These are phyloP conservation scores for Gymnothorax reevesii DNA, from an alignment of 2,797 vertebrate genomes.

Conservation along the genomic window DNA sequence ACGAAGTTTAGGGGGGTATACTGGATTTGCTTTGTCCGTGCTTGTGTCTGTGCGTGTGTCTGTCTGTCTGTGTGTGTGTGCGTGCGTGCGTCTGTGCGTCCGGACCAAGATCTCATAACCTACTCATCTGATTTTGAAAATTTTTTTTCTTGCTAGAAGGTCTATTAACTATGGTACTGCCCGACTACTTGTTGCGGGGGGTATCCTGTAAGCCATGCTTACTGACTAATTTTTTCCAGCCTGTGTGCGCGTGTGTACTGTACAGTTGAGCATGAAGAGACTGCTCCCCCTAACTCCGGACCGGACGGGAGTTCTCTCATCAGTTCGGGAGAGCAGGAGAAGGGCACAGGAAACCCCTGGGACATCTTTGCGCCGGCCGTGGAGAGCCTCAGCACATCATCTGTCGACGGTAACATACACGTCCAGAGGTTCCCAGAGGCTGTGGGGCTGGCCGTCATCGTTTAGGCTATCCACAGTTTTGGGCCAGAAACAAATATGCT, in stretches of 20 bases:
- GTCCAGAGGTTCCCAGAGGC: background rate
- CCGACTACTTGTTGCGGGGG: too few species aligned
- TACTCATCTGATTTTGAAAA: too few species aligned
- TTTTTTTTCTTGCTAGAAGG: too few species aligned
- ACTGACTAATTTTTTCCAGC: too few species aligned
- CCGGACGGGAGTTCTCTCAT: background rate
- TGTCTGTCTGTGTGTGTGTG: too few species aligned
- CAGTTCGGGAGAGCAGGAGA: slow-evolving; percentile 4
- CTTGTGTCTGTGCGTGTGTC: too few species aligned
- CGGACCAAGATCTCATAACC: too few species aligned
- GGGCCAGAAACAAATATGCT: background rate
- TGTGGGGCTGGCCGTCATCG: background rate
- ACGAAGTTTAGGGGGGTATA: too few species aligned
- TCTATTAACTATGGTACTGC: too few species aligned
- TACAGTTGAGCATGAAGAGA: background rate
- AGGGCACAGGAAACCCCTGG: slow-evolving; percentile 14
- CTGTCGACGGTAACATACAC: slow-evolving; percentile 7
- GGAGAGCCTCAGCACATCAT: slow-evolving; percentile 10
- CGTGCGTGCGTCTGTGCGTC: background rate
- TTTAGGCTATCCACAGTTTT: background rate
- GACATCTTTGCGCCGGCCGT: slow-evolving; percentile 18
- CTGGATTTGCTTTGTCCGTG: too few species aligned
- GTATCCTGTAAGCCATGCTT: too few species aligned
- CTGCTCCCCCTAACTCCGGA: background rate
- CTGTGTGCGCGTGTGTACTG: background rate